Conservation (phyloP, 2,797 vertebrate species). For the Rhinella marina region DNA sequence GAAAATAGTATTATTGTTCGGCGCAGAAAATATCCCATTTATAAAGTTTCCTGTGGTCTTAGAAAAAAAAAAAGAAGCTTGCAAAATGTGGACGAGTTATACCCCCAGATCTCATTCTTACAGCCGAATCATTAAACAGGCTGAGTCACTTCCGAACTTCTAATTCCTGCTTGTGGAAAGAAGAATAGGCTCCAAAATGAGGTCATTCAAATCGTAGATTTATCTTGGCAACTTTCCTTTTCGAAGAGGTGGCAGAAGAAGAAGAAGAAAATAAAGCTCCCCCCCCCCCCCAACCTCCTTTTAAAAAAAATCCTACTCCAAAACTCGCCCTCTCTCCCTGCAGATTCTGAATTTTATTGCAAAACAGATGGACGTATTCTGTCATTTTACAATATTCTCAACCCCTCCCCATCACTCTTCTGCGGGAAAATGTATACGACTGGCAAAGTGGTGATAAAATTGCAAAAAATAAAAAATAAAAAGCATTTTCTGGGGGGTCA, state of each 20-base stretch:
- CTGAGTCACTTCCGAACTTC: conserved; percentile 61
- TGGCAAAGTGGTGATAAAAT: conserved; percentile 69
- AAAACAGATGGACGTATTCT: conserved; percentile 73
- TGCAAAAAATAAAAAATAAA: conserved; percentile 53
- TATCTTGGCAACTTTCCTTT: conserved; percentile 64
- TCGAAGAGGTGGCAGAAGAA: conserved; percentile 82
- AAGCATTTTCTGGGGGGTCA: conserved; percentile 64
- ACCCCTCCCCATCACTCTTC: background rate
- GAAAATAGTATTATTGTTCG: conserved; percentile 55
- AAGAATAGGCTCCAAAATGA: conserved; percentile 59
- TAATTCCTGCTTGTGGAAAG: conserved; percentile 57
- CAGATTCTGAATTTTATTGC: conserved; percentile 74
- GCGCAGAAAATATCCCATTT: conserved; percentile 37
- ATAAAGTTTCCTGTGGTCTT: conserved; percentile 57
- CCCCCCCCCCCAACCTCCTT: conserved; percentile 33
- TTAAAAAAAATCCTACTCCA: background rate
- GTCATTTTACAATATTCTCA: conserved; percentile 68
- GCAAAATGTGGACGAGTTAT: conserved; percentile 36
- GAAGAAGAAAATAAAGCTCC: conserved; percentile 71
- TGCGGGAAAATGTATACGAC: conserved; percentile 65
- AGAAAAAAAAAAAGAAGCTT: conserved; percentile 26
- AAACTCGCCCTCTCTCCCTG: conserved; percentile 53
- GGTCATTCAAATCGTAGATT: conserved; percentile 50
- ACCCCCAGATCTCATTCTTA: conserved; percentile 50
- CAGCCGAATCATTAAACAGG: conserved; percentile 53